A percentile compares a stretch with the other conserved stretches of the same genome.
Evolutionary conservation across 2,797 vertebrate species (phyloP).

Genomic region (Halcyon badia): DNA sequence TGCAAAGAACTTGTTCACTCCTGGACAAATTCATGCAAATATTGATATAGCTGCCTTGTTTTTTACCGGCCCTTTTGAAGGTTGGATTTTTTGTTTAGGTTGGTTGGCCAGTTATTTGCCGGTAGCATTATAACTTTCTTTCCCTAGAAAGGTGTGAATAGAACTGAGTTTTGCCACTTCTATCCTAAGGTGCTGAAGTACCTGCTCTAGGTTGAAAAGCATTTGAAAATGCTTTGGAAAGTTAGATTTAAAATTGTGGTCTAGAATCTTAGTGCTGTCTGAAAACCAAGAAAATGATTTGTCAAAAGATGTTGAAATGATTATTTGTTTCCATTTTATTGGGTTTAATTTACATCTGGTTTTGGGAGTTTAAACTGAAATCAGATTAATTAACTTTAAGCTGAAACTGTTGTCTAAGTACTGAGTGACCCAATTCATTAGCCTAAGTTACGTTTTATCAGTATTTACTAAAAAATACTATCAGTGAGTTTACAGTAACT

Average conservation of each 20-base stretch:
- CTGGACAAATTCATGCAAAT: neutral
- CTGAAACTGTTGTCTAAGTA: neutral
- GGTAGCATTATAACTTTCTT: neutral
- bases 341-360: neutral
- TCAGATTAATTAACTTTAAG: neutral
- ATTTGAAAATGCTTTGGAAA: neutral
- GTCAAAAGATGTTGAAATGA: neutral
- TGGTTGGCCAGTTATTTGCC: neutral
- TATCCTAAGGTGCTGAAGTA: neutral
- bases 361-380: slow-evolving; percentile 26
- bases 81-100: neutral
- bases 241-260: neutral
- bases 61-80: neutral
- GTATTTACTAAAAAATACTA: neutral
- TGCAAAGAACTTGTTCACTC: neutral
- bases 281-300: neutral
- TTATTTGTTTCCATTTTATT: neutral
- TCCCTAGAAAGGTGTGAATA: neutral
- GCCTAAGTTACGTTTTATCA: neutral
- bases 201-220: neutral
- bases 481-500: neutral
- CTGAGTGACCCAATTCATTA: neutral
- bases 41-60: slow-evolving; percentile 1
- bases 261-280: neutral
- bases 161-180: neutral